These are phyloP conservation scores for Drosophila peninsularis DNA, from an alignment of 2,888 invertebrate genomes.

Conservation along the genomic window DNA sequence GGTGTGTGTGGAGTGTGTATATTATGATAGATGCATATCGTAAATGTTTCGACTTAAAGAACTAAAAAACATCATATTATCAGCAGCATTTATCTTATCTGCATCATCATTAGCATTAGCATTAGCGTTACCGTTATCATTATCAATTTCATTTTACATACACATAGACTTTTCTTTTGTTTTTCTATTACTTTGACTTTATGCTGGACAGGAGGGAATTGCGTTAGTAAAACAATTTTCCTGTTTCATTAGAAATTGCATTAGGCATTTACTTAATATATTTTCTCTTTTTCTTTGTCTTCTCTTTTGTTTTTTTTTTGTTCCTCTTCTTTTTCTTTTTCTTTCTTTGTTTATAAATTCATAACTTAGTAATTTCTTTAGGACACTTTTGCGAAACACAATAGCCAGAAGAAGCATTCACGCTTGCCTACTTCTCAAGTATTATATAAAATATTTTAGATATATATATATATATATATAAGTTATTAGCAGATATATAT, in stretches of 20 bases:
- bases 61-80: slow-evolving; percentile 73
- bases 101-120: slow-evolving; percentile 28
- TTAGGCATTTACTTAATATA: slow-evolving; percentile 20
- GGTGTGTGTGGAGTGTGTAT: slow-evolving; percentile 16
- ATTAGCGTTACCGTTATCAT: slow-evolving; percentile 13
- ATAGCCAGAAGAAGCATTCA: slow-evolving; percentile 32
- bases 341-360: slow-evolving; percentile 35
- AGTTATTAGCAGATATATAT: slow-evolving; percentile 1
- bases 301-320: neutral
- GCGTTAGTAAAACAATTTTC: slow-evolving; percentile 17
- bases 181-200: slow-evolving; percentile 18
- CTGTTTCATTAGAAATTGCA: slow-evolving; percentile 5
- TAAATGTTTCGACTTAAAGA: slow-evolving; percentile 63
- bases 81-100: slow-evolving; percentile 37
- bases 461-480: slow-evolving; percentile 12
- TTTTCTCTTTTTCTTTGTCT: neutral
- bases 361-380: slow-evolving; percentile 57
- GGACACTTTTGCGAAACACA: slow-evolving; percentile 57
- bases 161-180: slow-evolving; percentile 22
- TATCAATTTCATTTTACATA: slow-evolving; percentile 46
- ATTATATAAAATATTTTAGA: slow-evolving; percentile 23
- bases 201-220: slow-evolving; percentile 6
- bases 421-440: slow-evolving; percentile 16
- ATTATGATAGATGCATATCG: slow-evolving; percentile 47
- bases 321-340: neutral